Evolutionary conservation across 2,113 vertebrate species (phyloP).

Genomic region (Apaloderma vittatum): DNA sequence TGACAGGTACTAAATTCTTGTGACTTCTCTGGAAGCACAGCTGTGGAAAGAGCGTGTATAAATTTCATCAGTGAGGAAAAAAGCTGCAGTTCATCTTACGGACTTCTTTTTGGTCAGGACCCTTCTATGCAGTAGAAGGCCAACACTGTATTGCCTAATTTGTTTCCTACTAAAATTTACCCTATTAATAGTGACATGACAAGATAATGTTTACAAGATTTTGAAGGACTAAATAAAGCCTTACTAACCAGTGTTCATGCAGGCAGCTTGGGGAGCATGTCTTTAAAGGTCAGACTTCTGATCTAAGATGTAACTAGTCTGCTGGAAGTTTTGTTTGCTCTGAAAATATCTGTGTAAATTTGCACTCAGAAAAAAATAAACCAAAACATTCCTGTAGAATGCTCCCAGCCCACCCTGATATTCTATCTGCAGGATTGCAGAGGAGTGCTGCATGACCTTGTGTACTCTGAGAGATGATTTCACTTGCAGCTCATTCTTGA

Average conservation of each 20-base stretch:
- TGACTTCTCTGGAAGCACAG: neutral
- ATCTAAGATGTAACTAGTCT: slow-evolving; percentile 1
- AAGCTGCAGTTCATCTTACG: neutral
- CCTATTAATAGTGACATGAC: neutral
- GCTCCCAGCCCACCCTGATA: neutral
- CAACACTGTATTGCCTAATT: neutral
- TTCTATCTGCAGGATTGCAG: neutral
- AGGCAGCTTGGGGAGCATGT: neutral
- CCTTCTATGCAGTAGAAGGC: neutral
- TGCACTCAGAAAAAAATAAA: neutral
- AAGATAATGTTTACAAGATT: neutral
- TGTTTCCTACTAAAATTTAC: neutral
- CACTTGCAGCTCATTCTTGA: slow-evolving; percentile 32
- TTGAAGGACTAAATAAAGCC: neutral
- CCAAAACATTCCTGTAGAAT: neutral
- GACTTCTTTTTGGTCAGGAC: neutral
- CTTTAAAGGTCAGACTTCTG: slow-evolving; percentile 35
- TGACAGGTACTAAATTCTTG: neutral
- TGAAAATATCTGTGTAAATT: slow-evolving; percentile 50
- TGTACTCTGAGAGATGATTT: slow-evolving; percentile 33
- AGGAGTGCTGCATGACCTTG: neutral
- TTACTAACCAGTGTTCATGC: neutral
- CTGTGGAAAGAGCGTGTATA: neutral
- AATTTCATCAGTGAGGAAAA: neutral
- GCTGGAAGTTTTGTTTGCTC: slow-evolving; percentile 12